phyloP scores from a whole-genome alignment of 64 coral and sea anemone species.

The Montipora capricornis region DNA sequence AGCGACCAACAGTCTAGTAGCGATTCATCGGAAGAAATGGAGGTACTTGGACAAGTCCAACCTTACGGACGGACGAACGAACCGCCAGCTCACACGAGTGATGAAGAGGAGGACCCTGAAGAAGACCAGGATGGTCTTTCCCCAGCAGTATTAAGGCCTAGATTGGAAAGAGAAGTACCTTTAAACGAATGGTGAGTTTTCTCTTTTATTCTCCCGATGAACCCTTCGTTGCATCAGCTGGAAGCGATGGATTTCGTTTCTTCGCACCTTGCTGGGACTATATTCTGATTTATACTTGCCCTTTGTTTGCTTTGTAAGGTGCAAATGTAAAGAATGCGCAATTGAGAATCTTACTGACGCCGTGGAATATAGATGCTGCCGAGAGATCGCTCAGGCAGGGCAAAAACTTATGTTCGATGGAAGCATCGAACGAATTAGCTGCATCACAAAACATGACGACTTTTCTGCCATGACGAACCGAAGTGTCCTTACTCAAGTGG shows the following conservation, averaged over 20 bases:
- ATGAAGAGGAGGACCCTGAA: constrained; percentile 29
- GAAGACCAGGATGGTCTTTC: constrained; percentile 66
- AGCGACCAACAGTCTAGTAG: neutral
- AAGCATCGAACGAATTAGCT: constrained; percentile 23
- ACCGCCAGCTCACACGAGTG: constrained; percentile 63
- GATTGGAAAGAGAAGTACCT: constrained; percentile 45
- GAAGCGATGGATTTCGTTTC: neutral
- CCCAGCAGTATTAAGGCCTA: constrained; percentile 37
- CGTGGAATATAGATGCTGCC: constrained; percentile 39
- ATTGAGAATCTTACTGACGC: constrained; percentile 28
- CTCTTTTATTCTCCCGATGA: neutral
- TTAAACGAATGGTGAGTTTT: constrained; percentile 50
- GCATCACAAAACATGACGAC: constrained; percentile 17
- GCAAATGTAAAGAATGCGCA: constrained; percentile 53
- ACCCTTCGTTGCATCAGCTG: neutral
- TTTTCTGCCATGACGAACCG: constrained; percentile 17
- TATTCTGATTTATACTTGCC: neutral
- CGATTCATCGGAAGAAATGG: neutral
- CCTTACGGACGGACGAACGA: constrained; percentile 33
- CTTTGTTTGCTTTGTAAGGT: constrained; percentile 1
- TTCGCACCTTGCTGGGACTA: neutral
- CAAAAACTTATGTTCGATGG: constrained; percentile 33
- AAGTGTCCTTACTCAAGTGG: constrained; percentile 21
- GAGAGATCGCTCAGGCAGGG: neutral
- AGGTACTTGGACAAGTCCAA: constrained; percentile 23